Percentiles rank a stretch among this genome's conserved stretches.
These are phyloP conservation scores for Cactoblastis cactorum DNA, from an alignment of 2,888 invertebrate species.

Conservation along the genomic window DNA sequence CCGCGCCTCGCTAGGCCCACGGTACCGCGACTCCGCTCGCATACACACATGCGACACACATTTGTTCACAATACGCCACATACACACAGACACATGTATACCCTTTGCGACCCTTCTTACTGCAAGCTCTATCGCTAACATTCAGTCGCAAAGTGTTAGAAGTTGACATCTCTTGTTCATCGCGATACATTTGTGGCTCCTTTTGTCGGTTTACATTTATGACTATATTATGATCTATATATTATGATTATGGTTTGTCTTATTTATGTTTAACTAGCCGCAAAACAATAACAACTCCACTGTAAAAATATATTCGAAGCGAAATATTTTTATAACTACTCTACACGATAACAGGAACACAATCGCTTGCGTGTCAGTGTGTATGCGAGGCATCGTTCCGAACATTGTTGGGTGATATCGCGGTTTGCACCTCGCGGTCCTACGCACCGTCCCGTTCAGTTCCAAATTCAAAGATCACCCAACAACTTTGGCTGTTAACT, in stretches of 20 bases:
- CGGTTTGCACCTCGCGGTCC: slow-evolving; percentile 55
- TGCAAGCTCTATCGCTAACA: too few relatives aligned
- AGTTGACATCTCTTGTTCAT: too few relatives aligned
- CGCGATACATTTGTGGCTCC: too few relatives aligned
- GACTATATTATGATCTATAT: too few relatives aligned
- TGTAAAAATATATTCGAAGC: too few relatives aligned
- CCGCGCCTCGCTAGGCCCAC: slow-evolving; percentile 85
- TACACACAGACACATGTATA: background rate
- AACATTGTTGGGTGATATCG: slow-evolving; percentile 70
- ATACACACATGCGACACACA: slow-evolving; percentile 27
- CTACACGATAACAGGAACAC: slow-evolving; percentile 14
- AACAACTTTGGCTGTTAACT: slow-evolving; percentile 71
- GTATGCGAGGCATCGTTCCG: slow-evolving; percentile 64
- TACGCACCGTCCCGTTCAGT: slow-evolving; percentile 40
- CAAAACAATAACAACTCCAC: too few relatives aligned
- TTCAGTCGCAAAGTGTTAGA: too few relatives aligned
- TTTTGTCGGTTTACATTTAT: too few relatives aligned
- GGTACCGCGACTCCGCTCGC: slow-evolving; percentile 34
- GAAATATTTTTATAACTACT: background rate
- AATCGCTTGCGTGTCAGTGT: slow-evolving; percentile 34
- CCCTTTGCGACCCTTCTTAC: too few relatives aligned
- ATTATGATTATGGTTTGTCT: too few relatives aligned
- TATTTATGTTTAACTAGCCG: too few relatives aligned
- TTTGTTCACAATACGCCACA: background rate
- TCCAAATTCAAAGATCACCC: slow-evolving; percentile 60